Evolutionary conservation across 2,113 vertebrate genomes (phyloP).

Genomic region (Sterna hirundo): DNA sequence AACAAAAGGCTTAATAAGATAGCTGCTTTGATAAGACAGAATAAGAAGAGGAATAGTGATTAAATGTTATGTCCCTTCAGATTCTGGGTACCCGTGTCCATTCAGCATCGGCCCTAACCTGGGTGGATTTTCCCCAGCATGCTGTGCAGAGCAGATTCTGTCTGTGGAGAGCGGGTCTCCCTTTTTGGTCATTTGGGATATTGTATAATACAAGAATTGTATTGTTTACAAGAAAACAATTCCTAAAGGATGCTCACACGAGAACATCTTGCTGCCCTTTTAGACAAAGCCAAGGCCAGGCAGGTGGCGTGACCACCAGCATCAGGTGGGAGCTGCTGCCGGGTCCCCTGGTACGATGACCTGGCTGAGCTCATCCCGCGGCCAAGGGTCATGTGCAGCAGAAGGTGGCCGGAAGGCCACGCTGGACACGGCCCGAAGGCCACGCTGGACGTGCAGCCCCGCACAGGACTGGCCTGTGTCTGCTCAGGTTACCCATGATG

Average conservation of each 20-base stretch:
- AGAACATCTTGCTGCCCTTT: background rate
- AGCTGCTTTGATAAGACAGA: background rate
- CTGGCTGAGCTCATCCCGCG: background rate
- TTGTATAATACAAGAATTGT: background rate
- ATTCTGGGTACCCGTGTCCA: fast-evolving
- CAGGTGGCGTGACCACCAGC: background rate
- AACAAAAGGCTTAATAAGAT: background rate
- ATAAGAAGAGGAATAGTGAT: background rate
- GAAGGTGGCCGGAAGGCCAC: background rate
- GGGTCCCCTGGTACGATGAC: fast-evolving
- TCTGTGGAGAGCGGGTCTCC: background rate
- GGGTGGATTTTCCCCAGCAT: background rate
- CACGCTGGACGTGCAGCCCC: background rate
- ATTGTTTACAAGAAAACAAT: background rate
- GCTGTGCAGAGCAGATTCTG: background rate
- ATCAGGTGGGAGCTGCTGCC: background rate
- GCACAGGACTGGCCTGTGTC: background rate
- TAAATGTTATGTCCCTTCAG: background rate
- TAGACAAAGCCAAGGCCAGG: background rate
- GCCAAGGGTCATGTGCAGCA: fast-evolving
- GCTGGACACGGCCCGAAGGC: background rate
- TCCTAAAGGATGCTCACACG: background rate
- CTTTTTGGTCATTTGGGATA: background rate
- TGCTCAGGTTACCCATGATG: background rate
- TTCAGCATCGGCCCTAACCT: background rate